phyloP scores from a whole-genome alignment of 2,797 vertebrate species.

The Naso thynnoides region DNA sequence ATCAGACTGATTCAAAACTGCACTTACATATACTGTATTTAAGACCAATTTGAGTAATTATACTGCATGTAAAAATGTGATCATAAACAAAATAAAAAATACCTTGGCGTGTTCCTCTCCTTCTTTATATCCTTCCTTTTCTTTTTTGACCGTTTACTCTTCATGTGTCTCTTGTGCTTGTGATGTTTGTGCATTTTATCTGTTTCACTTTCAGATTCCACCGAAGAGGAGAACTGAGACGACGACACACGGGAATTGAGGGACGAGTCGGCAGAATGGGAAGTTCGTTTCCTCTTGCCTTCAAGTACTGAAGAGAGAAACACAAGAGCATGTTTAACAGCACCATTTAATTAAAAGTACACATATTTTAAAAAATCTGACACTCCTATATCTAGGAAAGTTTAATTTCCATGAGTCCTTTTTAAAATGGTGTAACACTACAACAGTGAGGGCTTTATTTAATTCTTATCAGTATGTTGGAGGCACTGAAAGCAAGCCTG shows the following conservation, averaged over 20 bases:
- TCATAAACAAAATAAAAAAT: slow-evolving; percentile 26
- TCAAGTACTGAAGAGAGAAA: slow-evolving; percentile 84
- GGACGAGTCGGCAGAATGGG: slow-evolving; percentile 86
- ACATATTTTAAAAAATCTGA: not conserved
- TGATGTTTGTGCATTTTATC: slow-evolving; percentile 78
- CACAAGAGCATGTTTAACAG: not conserved
- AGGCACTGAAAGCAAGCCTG: slow-evolving; percentile 37
- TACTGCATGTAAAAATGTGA: not conserved
- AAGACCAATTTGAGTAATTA: slow-evolving; percentile 2
- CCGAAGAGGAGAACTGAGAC: slow-evolving; percentile 81
- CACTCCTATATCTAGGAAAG: not conserved
- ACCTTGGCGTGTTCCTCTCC: slow-evolving; percentile 85
- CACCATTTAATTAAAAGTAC: slow-evolving; percentile 14
- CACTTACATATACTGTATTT: not conserved
- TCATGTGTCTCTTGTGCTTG: slow-evolving; percentile 86
- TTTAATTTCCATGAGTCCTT: slow-evolving; percentile 36
- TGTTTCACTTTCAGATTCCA: slow-evolving; percentile 87
- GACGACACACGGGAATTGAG: slow-evolving; percentile 85
- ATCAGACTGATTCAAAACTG: not conserved
- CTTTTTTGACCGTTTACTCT: slow-evolving; percentile 88
- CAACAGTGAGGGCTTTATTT: slow-evolving; percentile 47
- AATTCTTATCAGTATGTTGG: slow-evolving; percentile 33
- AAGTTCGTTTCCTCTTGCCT: slow-evolving; percentile 88
- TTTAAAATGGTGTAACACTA: slow-evolving; percentile 30
- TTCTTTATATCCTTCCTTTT: slow-evolving; percentile 83